A percentile compares a stretch with the other conserved stretches of the same genome.
These are phyloP conservation scores for Cygnus atratus DNA, from an alignment of 2,113 vertebrate genomes.

Conservation along the genomic window DNA sequence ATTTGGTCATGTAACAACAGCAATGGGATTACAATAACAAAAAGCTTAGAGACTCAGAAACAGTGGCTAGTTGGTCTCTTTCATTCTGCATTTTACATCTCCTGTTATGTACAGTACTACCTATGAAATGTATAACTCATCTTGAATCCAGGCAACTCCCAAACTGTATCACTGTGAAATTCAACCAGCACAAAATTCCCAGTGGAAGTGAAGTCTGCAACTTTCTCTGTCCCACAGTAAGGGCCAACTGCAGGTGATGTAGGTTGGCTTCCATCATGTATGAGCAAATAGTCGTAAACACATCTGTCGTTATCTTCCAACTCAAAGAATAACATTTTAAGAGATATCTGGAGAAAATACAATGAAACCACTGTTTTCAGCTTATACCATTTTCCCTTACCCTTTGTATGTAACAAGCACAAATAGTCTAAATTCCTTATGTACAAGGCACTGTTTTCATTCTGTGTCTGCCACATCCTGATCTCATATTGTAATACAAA, in stretches of 20 bases:
- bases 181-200: conserved; percentile 65
- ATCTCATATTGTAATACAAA: not conserved
- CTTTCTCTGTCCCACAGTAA: conserved; percentile 52
- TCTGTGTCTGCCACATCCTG: not conserved
- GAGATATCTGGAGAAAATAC: conserved; percentile 53
- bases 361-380: not conserved
- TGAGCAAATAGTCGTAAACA: conserved; percentile 60
- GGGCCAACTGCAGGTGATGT: conserved; percentile 57
- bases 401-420: not conserved
- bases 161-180: conserved; percentile 63
- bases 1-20: not conserved
- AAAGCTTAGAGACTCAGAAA: not conserved
- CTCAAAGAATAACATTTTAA: conserved; percentile 62
- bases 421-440: not conserved
- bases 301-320: conserved; percentile 59
- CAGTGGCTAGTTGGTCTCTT: not conserved
- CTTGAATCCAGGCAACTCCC: conserved; percentile 51
- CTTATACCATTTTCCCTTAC: not conserved
- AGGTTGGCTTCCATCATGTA: conserved; percentile 59
- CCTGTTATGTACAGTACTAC: not conserved
- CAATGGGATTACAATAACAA: not conserved
- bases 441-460: not conserved
- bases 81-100: not conserved
- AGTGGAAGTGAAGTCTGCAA: conserved; percentile 55
- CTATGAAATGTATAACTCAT: conserved; percentile 58